Evolutionary conservation across 2,888 invertebrate species (phyloP).

Genomic region (Gymnoscelis rufifasciata): DNA sequence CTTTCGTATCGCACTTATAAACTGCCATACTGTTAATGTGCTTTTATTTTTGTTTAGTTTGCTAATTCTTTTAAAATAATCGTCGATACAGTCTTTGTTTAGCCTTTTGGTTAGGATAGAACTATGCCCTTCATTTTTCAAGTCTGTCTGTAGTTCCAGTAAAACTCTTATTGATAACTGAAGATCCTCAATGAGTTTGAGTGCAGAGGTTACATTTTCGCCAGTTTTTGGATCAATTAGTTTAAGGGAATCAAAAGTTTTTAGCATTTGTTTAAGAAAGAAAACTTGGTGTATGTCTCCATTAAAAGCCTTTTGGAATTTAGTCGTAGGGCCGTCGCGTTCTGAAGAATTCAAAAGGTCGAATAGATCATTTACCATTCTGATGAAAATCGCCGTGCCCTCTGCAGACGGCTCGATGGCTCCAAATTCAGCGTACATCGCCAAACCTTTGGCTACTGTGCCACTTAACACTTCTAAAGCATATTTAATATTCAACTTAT

Average conservation of each 20-base stretch:
- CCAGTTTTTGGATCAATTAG: background rate
- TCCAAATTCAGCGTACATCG: conserved; percentile 11
- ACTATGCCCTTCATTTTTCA: conserved; percentile 16
- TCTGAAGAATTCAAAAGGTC: background rate
- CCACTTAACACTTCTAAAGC: conserved; percentile 36
- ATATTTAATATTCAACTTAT: conserved; percentile 32
- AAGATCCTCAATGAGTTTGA: conserved; percentile 15
- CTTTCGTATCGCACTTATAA: conserved; percentile 1
- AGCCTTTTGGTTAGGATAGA: conserved; percentile 20
- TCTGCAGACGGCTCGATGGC: background rate
- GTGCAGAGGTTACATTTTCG: background rate
- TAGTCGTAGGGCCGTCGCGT: background rate
- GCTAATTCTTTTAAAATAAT: conserved; percentile 16
- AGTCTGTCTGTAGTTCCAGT: conserved; percentile 17
- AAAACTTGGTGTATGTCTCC: background rate
- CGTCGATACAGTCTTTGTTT: conserved; percentile 20
- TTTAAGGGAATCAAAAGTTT: background rate
- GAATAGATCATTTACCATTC: conserved; percentile 17
- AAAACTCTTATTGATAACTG: conserved; percentile 23
- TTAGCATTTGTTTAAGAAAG: background rate
- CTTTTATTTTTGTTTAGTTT: background rate
- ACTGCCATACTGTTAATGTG: conserved; percentile 3
- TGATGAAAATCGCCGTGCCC: conserved; percentile 6
- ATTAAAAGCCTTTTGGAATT: conserved; percentile 1
- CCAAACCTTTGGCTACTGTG: conserved; percentile 34